Evolutionary conservation across 2,797 vertebrate genomes (phyloP).

Genomic region (Synaphobranchus kaupii): DNA sequence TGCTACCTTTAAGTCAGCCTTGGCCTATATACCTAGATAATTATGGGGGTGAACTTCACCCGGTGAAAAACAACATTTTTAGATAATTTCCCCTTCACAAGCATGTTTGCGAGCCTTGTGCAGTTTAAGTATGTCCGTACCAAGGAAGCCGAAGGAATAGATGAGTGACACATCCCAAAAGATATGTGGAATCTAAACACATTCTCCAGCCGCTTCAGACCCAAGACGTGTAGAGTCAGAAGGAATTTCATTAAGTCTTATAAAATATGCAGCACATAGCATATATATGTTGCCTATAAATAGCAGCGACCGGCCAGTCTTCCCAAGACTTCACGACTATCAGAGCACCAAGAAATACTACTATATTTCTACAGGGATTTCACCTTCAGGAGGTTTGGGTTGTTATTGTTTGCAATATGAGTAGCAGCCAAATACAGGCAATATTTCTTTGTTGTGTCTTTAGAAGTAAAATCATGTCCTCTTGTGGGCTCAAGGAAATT

Average conservation of each 20-base stretch:
- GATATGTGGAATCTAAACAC: conserved; percentile 9
- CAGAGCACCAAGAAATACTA: background rate
- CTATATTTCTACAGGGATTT: conserved; percentile 10
- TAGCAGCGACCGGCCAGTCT: background rate
- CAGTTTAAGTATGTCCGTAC: background rate
- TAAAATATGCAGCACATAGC: conserved; percentile 37
- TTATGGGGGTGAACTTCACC: background rate
- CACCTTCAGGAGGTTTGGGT: background rate
- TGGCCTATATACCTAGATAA: background rate
- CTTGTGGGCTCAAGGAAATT: background rate
- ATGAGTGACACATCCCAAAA: background rate
- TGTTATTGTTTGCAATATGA: background rate
- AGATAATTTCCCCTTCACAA: background rate
- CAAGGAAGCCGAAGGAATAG: background rate
- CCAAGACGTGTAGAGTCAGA: conserved; percentile 13
- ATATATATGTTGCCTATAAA: conserved; percentile 10
- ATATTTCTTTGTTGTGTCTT: background rate
- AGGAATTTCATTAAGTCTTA: conserved; percentile 38
- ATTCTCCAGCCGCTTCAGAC: conserved; percentile 10
- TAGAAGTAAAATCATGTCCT: background rate
- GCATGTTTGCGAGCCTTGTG: background rate
- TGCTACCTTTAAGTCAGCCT: background rate
- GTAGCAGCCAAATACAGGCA: background rate
- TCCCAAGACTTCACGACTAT: background rate
- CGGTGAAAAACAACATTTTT: background rate